Evolutionary conservation across 2,113 vertebrate species (phyloP).

Genomic region (Mesoclemmys tuberculata): DNA sequence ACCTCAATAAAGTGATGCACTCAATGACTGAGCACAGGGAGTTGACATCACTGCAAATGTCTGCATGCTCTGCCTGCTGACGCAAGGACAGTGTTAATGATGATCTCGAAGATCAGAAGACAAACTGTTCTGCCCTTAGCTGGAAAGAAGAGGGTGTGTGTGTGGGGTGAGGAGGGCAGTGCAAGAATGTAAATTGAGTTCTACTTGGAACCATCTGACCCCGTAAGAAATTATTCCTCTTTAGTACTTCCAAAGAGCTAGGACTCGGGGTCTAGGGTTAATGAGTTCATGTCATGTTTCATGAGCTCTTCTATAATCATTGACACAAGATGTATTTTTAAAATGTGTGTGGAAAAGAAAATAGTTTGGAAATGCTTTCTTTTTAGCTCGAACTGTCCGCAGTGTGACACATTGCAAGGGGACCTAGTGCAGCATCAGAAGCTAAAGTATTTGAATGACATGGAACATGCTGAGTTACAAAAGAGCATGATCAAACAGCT

Average conservation of each 20-base stretch:
- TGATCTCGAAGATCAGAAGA: not conserved
- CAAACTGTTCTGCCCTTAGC: not conserved
- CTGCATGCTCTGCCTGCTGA: not conserved
- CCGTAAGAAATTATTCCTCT: not conserved
- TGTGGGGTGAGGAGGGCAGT: not conserved
- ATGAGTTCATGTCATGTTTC: not conserved
- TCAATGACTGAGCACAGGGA: rapidly evolving
- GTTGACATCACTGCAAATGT: not conserved
- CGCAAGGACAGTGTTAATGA: not conserved
- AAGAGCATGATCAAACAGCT: not conserved
- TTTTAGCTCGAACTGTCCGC: not conserved
- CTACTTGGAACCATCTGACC: rapidly evolving
- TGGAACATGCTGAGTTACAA: not conserved
- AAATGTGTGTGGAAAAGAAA: not conserved
- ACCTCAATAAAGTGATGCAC: not conserved
- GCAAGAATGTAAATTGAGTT: not conserved
- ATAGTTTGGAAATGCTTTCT: not conserved
- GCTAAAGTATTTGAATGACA: not conserved
- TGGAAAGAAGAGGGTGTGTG: not conserved
- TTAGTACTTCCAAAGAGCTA: not conserved
- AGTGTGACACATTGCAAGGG: not conserved
- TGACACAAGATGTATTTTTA: not conserved
- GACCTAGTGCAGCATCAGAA: not conserved
- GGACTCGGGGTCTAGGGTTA: not conserved
- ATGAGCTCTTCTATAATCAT: not conserved